Base-by-base conservation (phyloP, 1,140 invertebrate species). In the roundworm (Caenorhabditis elegans) region DNA sequence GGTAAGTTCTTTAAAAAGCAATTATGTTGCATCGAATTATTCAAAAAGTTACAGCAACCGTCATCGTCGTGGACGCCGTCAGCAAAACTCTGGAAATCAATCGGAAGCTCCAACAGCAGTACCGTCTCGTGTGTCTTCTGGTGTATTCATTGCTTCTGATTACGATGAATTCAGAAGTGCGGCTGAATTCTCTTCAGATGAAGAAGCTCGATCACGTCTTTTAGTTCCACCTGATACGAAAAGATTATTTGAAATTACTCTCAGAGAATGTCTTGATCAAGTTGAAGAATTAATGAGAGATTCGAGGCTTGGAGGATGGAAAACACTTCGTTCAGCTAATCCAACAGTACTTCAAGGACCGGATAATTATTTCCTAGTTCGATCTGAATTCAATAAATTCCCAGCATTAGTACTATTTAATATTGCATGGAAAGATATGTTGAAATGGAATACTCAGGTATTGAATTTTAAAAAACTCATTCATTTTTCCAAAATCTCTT, bases 341-440 rank as follows among this genome's bases (percentile, higher is more conserved):
- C 60, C 60, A 22, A 70, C 60, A 6, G 60, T 70, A 10, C n/a
- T 70, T 11, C 60, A 70, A 70, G 60, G 60, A 17, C 60, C 60
- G 11, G 60, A 70, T 39, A 70, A 70, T 22, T 70, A 70, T 22
- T 70, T 70, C n/a, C 22, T 70, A 15, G 60, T 70, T 70, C 34
- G 34, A 70, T 15, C 60, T 3, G 60, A 70, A 28, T 70, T 70
- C 34, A 22, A 70, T 13, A 70, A 70, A n/a, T 70, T 70, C 34
- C 60, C 60, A 22, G 60, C 60, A 19, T 39, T 70, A 15, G 60
- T 70, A 4, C 60, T 70, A 8, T 70, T 70, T 22, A 70, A 70
- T 22, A 70, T 70, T 43, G 60, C 60, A 10, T 70, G 60, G 60
- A 70, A 70, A 43, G 60, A 70, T 39, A 70, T 70, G 60, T 26